Conservation (phyloP, 2,797 vertebrate genomes). For the Urophycis tenuis region DNA sequence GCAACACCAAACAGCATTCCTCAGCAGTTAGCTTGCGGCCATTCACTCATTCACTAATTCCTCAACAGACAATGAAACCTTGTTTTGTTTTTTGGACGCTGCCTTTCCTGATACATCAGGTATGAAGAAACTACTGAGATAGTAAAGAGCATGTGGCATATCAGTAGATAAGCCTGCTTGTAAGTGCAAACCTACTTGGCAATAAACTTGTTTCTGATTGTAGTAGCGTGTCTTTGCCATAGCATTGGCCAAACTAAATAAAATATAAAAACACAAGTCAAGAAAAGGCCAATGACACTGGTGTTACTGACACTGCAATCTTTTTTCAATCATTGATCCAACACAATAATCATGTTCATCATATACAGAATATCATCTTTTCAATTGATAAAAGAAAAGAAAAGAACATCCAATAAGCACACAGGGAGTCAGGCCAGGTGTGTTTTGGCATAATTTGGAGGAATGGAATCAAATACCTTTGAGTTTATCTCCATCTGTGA, state of each 20-base stretch:
- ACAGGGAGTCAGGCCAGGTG: background rate
- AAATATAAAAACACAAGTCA: too few species aligned
- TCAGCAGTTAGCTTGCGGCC: constrained; percentile 34
- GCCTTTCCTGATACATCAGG: background rate
- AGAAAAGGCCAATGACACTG: background rate
- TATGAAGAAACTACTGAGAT: background rate
- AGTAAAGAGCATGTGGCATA: background rate
- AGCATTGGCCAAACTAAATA: background rate
- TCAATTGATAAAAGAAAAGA: too few species aligned
- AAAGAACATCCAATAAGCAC: background rate
- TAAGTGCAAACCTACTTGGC: too few species aligned
- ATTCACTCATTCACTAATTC: constrained; percentile 34
- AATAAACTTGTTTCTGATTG: too few species aligned
- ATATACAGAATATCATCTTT: background rate
- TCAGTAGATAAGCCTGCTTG: constrained; percentile 10
- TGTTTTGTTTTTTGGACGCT: constrained; percentile 13
- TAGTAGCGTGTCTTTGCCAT: background rate
- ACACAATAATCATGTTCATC: background rate
- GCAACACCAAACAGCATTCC: constrained; percentile 54
- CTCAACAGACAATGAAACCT: constrained; percentile 48
- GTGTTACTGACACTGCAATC: background rate
- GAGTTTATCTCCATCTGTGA: constrained; percentile 77
- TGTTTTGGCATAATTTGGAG: background rate
- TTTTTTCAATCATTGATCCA: background rate
- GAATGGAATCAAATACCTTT: constrained; percentile 67